Evolutionary conservation across 1,140 invertebrate genomes (phyloP).

Genomic region (Megathymus violae): DNA sequence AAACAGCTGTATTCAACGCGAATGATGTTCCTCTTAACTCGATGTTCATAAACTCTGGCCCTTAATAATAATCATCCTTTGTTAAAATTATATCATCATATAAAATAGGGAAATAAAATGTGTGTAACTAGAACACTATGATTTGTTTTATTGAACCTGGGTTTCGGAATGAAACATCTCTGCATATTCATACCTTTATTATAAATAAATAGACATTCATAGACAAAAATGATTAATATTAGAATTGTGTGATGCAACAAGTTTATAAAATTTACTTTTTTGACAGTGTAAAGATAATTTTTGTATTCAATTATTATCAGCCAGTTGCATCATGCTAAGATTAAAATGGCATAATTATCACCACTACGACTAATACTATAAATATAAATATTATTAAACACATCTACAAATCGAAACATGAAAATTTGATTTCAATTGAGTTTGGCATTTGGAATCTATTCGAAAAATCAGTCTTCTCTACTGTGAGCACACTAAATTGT

Average conservation of each 20-base stretch:
- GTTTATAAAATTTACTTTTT: neutral
- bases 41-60: conserved; percentile 61
- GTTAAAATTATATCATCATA: conserved; percentile 79
- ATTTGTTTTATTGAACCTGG: conserved; percentile 64
- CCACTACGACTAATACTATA: conserved; percentile 31
- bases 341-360: conserved; percentile 3
- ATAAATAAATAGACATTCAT: conserved; percentile 55
- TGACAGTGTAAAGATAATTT: too few relatives aligned
- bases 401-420: conserved; percentile 36
- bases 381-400: conserved; percentile 26
- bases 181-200: conserved; percentile 64
- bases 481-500: conserved; percentile 60
- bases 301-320: neutral
- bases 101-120: conserved; percentile 80
- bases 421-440: conserved; percentile 33
- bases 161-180: conserved; percentile 30
- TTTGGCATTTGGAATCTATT: conserved; percentile 60
- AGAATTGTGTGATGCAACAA: conserved; percentile 35
- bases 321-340: conserved; percentile 11
- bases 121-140: conserved; percentile 78
- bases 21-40: conserved; percentile 82
- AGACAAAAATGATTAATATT: conserved; percentile 24
- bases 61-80: conserved; percentile 78
- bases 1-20: conserved; percentile 70
- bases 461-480: conserved; percentile 79